Base-by-base conservation (phyloP, 2,888 invertebrate genomes). In the Euclidia mi region DNA sequence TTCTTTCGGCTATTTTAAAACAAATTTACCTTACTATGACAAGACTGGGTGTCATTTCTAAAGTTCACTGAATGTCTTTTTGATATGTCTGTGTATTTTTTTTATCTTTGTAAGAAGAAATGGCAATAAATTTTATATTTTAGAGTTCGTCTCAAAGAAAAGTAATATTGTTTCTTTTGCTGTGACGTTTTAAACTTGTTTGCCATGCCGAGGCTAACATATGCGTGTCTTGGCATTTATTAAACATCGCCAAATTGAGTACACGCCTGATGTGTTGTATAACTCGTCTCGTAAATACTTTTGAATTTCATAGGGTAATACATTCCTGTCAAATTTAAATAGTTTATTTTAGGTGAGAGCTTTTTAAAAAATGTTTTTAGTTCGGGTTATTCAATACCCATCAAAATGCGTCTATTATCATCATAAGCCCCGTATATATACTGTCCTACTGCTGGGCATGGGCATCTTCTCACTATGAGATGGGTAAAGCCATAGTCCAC, bases 81-180 rank as follows among this genome's bases (percentile, higher is more conserved):
- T 44, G 57, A 66, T 73, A 69, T 48, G 63, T 59, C 52, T 57
- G 45, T n/a, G n/a, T n/a, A n/a, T n/a, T 38, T 46, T 58, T 57
- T 57, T 55, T 70, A 64, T 58, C 66, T 70, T 71, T 62, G 34
- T 50, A 48, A 59, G 55, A 58, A 44, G 45, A 55, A 71, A 67
- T 48, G 53, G 53, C 56, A 55, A 65, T 71, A 63, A 71, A 72
- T 71, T 71, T 60, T 74, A 62, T 70, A 74, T 75, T 71, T 68
- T 57, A 71, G 53, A 57, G 58, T 47, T 63, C 53, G 43, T 67
- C 62, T 71, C 46, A 58, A 66, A 69, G 55, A 64, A 65, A 71
- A 67, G 64, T 65, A 71, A 67, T 69, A 74, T 72, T 60, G 65
- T 68, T 74, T 62, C 61, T 65, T 45, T 25, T 56, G 44, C 51